A percentile compares a stretch with the other conserved stretches of the same genome.
phyloP scores from a whole-genome alignment of 2,888 invertebrate species.

The Drosophila acutilabella region DNA sequence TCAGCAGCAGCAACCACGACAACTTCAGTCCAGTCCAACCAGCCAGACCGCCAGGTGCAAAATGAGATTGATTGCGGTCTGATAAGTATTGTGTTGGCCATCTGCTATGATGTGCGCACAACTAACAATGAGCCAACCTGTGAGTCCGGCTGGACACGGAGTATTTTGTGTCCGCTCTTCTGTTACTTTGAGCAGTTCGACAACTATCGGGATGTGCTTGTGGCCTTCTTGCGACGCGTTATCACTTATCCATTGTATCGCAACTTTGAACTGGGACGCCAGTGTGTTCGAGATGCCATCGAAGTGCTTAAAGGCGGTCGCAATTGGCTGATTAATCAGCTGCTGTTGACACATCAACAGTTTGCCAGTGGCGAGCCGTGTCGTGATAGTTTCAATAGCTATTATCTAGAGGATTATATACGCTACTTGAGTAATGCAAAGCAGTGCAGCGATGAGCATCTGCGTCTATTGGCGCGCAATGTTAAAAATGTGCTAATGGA shows the following conservation, averaged over 20 bases:
- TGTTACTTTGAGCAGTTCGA: slow-evolving; percentile 82
- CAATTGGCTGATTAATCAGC: slow-evolving; percentile 82
- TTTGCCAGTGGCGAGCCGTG: slow-evolving; percentile 67
- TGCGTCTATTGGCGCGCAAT: slow-evolving; percentile 79
- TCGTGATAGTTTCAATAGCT: slow-evolving; percentile 76
- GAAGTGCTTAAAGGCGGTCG: slow-evolving; percentile 77
- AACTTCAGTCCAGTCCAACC: slow-evolving; percentile 16
- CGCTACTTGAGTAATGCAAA: slow-evolving; percentile 72
- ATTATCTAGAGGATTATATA: slow-evolving; percentile 82
- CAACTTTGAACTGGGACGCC: slow-evolving; percentile 81
- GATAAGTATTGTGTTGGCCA: slow-evolving; percentile 82
- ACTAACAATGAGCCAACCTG: slow-evolving; percentile 83
- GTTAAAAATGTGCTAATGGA: slow-evolving; percentile 80
- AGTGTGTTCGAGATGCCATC: slow-evolving; percentile 82
- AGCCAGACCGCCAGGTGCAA: slow-evolving; percentile 55
- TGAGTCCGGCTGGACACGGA: slow-evolving; percentile 83
- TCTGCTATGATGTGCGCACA: slow-evolving; percentile 83
- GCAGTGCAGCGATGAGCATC: slow-evolving; percentile 65
- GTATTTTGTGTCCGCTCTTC: slow-evolving; percentile 79
- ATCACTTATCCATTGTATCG: slow-evolving; percentile 83
- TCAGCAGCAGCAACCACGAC: slow-evolving; percentile 3
- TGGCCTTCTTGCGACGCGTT: slow-evolving; percentile 82
- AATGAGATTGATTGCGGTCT: slow-evolving; percentile 82
- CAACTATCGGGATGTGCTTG: slow-evolving; percentile 75
- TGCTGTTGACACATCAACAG: slow-evolving; percentile 77